A percentile compares a stretch with the other conserved stretches of the same genome.
phyloP scores from a whole-genome alignment of 2,113 vertebrate genomes.

The Gorsachius goisagi region DNA sequence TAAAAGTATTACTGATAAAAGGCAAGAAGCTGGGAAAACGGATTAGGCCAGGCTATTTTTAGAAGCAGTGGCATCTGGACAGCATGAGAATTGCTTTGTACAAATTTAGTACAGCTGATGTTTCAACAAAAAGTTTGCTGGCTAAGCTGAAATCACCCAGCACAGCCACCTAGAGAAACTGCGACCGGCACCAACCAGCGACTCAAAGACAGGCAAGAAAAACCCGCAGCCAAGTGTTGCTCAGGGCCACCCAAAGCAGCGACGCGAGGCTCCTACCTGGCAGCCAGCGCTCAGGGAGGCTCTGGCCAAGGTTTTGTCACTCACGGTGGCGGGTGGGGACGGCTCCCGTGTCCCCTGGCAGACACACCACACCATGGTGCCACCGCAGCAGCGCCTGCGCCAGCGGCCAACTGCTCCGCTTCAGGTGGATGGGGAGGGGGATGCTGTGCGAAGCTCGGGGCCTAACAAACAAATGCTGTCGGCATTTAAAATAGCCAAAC shows the following conservation, averaged over 20 bases:
- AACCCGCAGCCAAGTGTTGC: accelerated
- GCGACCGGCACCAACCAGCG: background rate
- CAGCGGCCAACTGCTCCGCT: background rate
- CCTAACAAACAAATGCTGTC: background rate
- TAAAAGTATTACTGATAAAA: conserved; percentile 10
- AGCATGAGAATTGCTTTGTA: conserved; percentile 28
- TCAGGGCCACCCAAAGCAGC: background rate
- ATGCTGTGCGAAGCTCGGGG: background rate
- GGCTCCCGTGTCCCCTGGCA: background rate
- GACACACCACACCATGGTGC: accelerated
- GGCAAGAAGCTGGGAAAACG: conserved; percentile 21
- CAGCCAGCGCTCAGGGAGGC: accelerated
- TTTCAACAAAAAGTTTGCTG: conserved; percentile 1
- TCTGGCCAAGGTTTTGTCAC: background rate
- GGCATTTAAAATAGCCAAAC: background rate
- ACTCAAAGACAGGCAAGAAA: background rate
- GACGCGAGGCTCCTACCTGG: accelerated
- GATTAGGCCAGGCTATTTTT: conserved; percentile 35
- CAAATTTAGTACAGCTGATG: conserved; percentile 43
- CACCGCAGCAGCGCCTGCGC: accelerated
- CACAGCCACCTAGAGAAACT: background rate
- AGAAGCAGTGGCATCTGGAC: conserved; percentile 47
- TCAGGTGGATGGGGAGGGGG: background rate
- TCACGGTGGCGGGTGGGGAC: accelerated
- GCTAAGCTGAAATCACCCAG: background rate